Percentiles rank a stretch among this genome's conserved stretches.
Conservation (phyloP, 2,113 vertebrate genomes). For the Agapornis roseicollis region DNA sequence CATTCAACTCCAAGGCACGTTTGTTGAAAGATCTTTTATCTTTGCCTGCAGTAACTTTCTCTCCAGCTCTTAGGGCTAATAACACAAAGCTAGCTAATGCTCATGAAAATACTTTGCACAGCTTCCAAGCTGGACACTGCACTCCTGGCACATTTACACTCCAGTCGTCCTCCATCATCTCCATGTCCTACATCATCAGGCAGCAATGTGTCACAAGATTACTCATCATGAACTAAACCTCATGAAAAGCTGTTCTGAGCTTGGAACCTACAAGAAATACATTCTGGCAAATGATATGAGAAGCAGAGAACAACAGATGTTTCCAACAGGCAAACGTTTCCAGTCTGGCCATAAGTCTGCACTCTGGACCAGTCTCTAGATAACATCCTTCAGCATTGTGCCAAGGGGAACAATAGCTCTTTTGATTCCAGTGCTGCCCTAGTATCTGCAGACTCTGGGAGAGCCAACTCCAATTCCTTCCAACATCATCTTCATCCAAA, state of each 20-base stretch:
- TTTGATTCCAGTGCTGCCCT: background rate
- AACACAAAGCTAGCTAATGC: background rate
- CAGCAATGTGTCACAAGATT: constrained; percentile 22
- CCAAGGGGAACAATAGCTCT: constrained; percentile 1
- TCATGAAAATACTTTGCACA: background rate
- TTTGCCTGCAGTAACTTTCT: background rate
- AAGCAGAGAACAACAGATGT: constrained; percentile 21
- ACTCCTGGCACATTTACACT: background rate
- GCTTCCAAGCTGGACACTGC: constrained; percentile 10
- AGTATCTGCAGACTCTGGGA: background rate
- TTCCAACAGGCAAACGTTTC: background rate
- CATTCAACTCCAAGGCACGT: background rate
- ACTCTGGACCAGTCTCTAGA: background rate
- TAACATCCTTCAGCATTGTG: background rate
- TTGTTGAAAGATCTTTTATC: background rate
- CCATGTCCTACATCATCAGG: constrained; percentile 10
- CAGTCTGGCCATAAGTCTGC: constrained; percentile 14
- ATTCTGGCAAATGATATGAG: background rate
- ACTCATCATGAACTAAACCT: background rate
- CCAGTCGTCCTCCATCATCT: background rate
- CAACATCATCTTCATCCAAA: background rate
- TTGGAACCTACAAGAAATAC: background rate
- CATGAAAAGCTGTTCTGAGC: constrained; percentile 8
- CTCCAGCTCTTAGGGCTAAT: background rate
- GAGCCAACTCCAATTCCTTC: background rate